Base-by-base conservation (phyloP, 2,113 vertebrate genomes). In the Anhinga anhinga region DNA sequence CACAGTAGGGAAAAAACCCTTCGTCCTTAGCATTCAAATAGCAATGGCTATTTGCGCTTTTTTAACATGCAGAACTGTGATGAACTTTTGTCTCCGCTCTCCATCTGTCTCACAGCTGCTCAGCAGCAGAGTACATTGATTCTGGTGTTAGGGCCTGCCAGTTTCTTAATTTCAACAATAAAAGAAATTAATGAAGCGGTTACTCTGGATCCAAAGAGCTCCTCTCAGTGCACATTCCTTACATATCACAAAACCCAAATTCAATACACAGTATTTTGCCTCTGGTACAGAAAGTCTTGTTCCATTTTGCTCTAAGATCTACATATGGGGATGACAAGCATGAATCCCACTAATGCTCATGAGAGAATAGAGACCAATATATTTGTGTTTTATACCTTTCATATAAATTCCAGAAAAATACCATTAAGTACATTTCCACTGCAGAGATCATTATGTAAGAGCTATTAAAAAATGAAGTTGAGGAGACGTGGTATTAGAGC, bases 51-150 rank as follows among this genome's bases (percentile, higher is more conserved):
- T 59, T 91, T 55, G 84, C 8, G 49, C 85, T 82, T 16, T 90
- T 88, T 34, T n/a, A 88, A 85, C 67, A 40, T 0, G 0, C 58
- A 83, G 72, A 88, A 67, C 72, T 38, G 71, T 32, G 69, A 50
- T 30, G 58, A 91, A 38, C 67, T 67, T 86, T 47, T 84, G 78
- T 67, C 40, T 71, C 47, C 52, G 69, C 38, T 84, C 65, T 84
- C 86, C 95, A 93, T 93, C 94, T 96, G 96, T 32, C 73, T 61
- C 49, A 7, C 94, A 97, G 91, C 86, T 94, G 94, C 91, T 94
- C 86, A 56, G 89, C 89, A 70, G 80, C 83, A 59, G 40, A 73
- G 59, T 9, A 11, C 61, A 15, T 15, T 14, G 58, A 56, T 26
- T 27, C 67, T 80, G 83, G 11, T 53, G 34, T 52, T 59, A 44